These are phyloP conservation scores for Caprella mutica DNA, from an alignment of 2,888 invertebrate genomes.

Conservation along the genomic window DNA sequence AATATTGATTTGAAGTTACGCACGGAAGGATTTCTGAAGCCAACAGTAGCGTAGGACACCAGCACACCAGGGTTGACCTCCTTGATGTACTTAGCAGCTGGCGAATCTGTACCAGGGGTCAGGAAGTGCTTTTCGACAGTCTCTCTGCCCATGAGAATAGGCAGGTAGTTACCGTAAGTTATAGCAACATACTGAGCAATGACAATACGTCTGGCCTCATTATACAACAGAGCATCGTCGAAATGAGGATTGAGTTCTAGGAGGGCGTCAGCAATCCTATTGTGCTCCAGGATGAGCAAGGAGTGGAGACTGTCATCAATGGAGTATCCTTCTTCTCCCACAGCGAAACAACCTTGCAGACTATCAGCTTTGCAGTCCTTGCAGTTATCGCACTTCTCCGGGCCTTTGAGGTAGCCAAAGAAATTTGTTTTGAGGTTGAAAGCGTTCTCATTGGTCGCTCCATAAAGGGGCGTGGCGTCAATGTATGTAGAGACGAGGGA, in stretches of 20 bases:
- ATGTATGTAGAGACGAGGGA: conserved; percentile 27
- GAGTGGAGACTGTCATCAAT: conserved; percentile 13
- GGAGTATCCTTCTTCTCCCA: not conserved
- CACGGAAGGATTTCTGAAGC: conserved; percentile 19
- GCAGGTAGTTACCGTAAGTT: conserved; percentile 25
- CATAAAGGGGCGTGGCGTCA: conserved; percentile 30
- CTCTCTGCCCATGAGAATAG: conserved; percentile 19
- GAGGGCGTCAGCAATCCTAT: conserved; percentile 21
- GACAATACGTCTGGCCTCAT: conserved; percentile 30
- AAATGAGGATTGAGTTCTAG: conserved; percentile 30
- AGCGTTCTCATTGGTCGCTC: conserved; percentile 20
- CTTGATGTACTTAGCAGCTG: conserved; percentile 18
- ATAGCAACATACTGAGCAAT: conserved; percentile 23
- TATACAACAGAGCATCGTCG: conserved; percentile 29
- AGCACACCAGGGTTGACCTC: conserved; percentile 32
- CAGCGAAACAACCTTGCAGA: conserved; percentile 10
- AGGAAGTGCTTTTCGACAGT: conserved; percentile 24
- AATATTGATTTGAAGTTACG: too few relatives aligned
- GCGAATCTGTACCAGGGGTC: conserved; percentile 20
- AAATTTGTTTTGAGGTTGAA: conserved; percentile 25
- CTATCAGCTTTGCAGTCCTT: conserved; percentile 1
- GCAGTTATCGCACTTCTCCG: not conserved
- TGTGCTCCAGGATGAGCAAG: conserved; percentile 23
- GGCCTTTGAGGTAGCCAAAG: conserved; percentile 27
- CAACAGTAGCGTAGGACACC: conserved; percentile 18